Conservation (phyloP, 2,888 invertebrate genomes). For the Acutogordius australiensis region DNA sequence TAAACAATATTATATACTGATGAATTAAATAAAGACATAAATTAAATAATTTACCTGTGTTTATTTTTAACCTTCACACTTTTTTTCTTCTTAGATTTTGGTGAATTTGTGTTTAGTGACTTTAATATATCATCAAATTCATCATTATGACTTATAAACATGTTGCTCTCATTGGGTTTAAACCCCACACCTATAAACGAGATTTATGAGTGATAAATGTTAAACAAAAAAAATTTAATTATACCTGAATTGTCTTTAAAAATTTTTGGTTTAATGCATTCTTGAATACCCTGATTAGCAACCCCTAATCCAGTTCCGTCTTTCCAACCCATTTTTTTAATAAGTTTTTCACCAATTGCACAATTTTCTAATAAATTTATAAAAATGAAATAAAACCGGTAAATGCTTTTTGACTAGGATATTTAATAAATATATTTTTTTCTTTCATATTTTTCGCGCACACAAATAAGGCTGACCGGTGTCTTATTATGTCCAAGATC, state of each 20-base stretch:
- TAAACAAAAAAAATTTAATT: not conserved
- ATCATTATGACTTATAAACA: not conserved
- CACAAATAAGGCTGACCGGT: too few species aligned
- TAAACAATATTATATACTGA: too few species aligned
- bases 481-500: too few species aligned
- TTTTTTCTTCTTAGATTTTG: too few species aligned
- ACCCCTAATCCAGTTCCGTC: not conserved
- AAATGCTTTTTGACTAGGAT: too few species aligned
- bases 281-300: not conserved
- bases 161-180: not conserved
- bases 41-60: too few species aligned
- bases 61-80: too few species aligned
- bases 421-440: too few species aligned
- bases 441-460: too few species aligned
- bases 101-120: not conserved
- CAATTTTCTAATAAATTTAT: not conserved
- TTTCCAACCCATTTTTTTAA: slow-evolving; percentile 8
- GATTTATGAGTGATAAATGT: not conserved
- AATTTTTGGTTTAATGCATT: not conserved
- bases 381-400: too few species aligned
- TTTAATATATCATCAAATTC: not conserved
- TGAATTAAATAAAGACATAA: too few species aligned
- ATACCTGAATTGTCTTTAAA: not conserved
- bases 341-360: not conserved
- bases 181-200: not conserved